Evolutionary conservation across 2,797 vertebrate species (phyloP).

Genomic region (Myotis vivesi): DNA sequence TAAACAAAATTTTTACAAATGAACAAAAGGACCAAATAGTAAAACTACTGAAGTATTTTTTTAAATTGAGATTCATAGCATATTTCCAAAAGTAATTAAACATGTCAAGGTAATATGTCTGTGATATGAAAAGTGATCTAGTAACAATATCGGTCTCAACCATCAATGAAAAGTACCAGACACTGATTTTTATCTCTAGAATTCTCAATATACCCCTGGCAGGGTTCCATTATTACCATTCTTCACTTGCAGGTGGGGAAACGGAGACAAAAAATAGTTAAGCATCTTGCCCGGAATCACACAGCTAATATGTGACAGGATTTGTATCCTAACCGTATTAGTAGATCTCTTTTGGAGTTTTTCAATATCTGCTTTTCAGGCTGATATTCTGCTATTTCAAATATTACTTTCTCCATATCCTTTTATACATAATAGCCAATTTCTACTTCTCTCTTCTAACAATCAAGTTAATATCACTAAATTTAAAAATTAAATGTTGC

Average conservation of each 20-base stretch:
- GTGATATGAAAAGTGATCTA: not conserved
- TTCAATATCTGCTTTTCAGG: not conserved
- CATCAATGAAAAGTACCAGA: not conserved
- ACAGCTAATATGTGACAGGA: not conserved
- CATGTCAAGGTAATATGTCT: not conserved
- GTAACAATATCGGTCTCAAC: not conserved
- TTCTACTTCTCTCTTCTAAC: not conserved
- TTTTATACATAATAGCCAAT: not conserved
- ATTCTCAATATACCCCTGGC: not conserved
- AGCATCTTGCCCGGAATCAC: not conserved
- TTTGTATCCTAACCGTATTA: not conserved
- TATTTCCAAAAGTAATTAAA: constrained; percentile 24
- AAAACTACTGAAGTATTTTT: not conserved
- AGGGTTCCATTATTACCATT: not conserved
- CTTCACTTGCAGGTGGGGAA: not conserved
- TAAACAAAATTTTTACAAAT: not conserved
- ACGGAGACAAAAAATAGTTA: not conserved
- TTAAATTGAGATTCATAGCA: not conserved
- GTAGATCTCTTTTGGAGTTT: not conserved
- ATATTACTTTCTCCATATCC: not conserved
- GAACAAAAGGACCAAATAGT: not conserved
- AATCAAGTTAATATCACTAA: constrained; percentile 23
- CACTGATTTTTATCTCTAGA: not conserved
- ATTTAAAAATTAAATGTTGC: constrained; percentile 17
- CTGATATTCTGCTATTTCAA: constrained; percentile 13